Evolutionary conservation across 2,113 vertebrate genomes (phyloP), one percentile per base, ranked within the genome.

Genomic region (Crotalus tigris): DNA sequence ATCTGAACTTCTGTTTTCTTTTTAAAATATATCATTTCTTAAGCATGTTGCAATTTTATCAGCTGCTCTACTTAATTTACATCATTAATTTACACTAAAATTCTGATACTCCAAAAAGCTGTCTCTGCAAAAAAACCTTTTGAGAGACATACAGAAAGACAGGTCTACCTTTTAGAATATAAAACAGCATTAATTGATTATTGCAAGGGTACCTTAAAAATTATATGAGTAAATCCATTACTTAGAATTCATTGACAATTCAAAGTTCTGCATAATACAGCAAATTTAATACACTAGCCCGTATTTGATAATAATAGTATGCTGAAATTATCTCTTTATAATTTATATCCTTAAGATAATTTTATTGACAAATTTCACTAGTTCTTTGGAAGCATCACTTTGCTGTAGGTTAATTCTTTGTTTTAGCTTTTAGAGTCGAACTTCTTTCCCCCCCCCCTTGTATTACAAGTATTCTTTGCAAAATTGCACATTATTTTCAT

Each of bases 381-480:
- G 91, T 59, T 92, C 33, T 49, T 85, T 59, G 90, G 93, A 93
- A 3, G 2, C 92, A 57, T 2, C 89, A 94, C 39, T 89, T 95
- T 29, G 46, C 94, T 61, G 93, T 33, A 19, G 93, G 91, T 93
- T 89, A 89, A 24, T 94, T 89, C 89, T 54, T 93, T 55, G n/a
- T 81, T 90, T 59, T 1, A 53, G 29, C 86, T 58, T 91, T 89
- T 10, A 57, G 15, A 5, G 12, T 9, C 13, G 11, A n/a, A 21
- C 1, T 85, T 57, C 51, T 39, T 2, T 2, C 39, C 39, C 21
- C 26, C 39, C 1, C 9, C 11, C 24, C n/a, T n/a, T n/a, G 26
- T 91, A 93, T 75, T n/a, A 26, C 81, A 94, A 85, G 21, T 85
- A 5, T 49, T 92, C 86, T 93, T 86, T 44, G 51, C 53, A 9